Base-by-base conservation (phyloP, 2,888 invertebrate species). In the Allygus modestus region DNA sequence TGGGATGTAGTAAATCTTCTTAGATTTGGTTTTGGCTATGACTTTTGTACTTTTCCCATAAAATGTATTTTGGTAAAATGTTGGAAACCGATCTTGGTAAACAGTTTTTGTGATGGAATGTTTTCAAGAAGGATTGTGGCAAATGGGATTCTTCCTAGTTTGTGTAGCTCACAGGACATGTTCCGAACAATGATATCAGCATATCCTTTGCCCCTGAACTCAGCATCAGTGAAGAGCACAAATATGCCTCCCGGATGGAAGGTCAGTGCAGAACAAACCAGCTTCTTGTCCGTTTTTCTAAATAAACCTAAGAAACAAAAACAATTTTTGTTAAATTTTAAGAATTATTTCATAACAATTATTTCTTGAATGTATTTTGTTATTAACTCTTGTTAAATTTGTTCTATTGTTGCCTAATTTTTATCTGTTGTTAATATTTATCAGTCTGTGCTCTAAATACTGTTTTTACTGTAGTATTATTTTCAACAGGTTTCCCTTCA, bases 81-180 rank as follows among this genome's bases (percentile, higher is more conserved):
- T 23, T 58, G 20, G 58, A 69, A 69, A 33, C 69, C 69, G 9
- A 33, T 33, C 17, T 69, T 69, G 31, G 37, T 69, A n/a, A 69
- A 69, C 15, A 69, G 15, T 17, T 69, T 69, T 33, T 33, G 28
- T 17, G 69, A 69, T 23, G 69, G 33, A 17, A 33, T 69, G n/a
- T 69, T 69, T 31, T 69, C 37, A 23, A 69, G 69, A 17, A 69
- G 69, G n/a, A 69, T 33, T 33, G 69, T 69, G 15, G 33, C 31
- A n/a, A 69, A 69, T 9, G 69, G 69, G 4, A 69, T 33, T 23
- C 69, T 69, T 15, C 33, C 69, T n/a, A 17, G 1, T 33, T 69
- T 33, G 12, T 33, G 31, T 7, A 31, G 17, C 33, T 69, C 69
- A n/a, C n/a, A 0, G 31, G 37, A 2, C 33, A 28, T 31, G 17